Evolutionary conservation across 1,140 invertebrate species (phyloP).

Genomic region (Ceratoteleas bidentatus): DNA sequence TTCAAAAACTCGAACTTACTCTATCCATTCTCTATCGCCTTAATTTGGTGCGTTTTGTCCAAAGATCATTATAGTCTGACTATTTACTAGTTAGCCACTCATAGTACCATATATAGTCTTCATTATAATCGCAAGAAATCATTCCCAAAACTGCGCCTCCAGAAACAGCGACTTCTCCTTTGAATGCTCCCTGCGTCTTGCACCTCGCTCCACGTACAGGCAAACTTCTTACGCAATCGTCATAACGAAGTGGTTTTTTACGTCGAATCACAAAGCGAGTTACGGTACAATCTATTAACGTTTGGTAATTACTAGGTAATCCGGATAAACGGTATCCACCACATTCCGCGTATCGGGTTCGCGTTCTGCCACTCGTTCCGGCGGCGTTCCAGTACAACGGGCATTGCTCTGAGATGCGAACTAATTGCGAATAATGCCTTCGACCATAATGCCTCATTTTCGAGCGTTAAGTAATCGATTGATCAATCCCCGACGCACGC

Average conservation of each 20-base stretch:
- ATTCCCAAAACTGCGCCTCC: too few species aligned
- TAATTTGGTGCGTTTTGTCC: too few species aligned
- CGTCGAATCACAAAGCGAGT: conserved; percentile 23
- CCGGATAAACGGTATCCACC: conserved; percentile 58
- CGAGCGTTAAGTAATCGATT: conserved; percentile 30
- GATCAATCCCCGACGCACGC: too few species aligned
- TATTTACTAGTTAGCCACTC: too few species aligned
- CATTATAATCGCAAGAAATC: too few species aligned
- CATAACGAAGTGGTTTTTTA: conserved; percentile 17
- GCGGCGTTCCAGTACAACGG: conserved; percentile 47
- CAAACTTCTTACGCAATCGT: conserved; percentile 20
- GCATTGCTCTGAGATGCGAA: conserved; percentile 37
- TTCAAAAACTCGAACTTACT: too few species aligned
- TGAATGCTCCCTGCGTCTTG: not conserved
- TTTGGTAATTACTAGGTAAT: conserved; percentile 61
- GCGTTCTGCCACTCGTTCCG: conserved; percentile 35
- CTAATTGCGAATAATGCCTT: conserved; percentile 59
- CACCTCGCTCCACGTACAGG: not conserved
- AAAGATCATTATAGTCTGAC: too few species aligned
- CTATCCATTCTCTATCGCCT: too few species aligned
- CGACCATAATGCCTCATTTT: conserved; percentile 56
- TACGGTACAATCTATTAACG: conserved; percentile 60
- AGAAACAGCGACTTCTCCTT: too few species aligned
- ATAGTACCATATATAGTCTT: too few species aligned
- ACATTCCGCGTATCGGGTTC: conserved; percentile 56